Evolutionary conservation across 2,113 vertebrate species (phyloP).

Genomic region (Gracilinanus agilis): DNA sequence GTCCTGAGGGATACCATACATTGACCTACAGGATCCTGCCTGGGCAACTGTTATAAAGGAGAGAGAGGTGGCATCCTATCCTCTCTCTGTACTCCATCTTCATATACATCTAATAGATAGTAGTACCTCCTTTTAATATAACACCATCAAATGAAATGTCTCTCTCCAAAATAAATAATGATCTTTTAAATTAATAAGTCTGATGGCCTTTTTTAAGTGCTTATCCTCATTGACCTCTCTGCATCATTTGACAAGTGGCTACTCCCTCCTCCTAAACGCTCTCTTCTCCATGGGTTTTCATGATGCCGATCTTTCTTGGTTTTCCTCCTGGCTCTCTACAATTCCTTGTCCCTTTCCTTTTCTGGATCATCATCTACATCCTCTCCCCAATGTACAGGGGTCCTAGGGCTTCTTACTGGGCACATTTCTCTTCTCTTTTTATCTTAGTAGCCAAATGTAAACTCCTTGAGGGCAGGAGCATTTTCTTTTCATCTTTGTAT

Average conservation of each 20-base stretch:
- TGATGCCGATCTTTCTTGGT: not conserved
- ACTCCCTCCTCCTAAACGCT: not conserved
- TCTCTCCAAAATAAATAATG: not conserved
- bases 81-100: too few relatives aligned
- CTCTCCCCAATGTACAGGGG: not conserved
- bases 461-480: not conserved
- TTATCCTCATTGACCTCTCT: not conserved
- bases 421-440: not conserved
- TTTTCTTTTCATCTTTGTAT: too few relatives aligned
- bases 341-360: not conserved
- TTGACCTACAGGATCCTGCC: too few relatives aligned
- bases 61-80: too few relatives aligned
- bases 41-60: too few relatives aligned
- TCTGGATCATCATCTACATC: not conserved
- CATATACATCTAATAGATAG: too few relatives aligned
- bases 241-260: not conserved
- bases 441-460: not conserved
- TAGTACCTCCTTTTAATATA: too few relatives aligned
- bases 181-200: not conserved
- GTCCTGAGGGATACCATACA: too few relatives aligned
- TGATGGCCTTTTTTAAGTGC: not conserved
- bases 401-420: not conserved
- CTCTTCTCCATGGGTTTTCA: not conserved
- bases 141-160: not conserved
- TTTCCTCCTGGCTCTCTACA: not conserved